Base-by-base conservation (phyloP, 2,888 invertebrate species). In the Microplitis deprimator region DNA sequence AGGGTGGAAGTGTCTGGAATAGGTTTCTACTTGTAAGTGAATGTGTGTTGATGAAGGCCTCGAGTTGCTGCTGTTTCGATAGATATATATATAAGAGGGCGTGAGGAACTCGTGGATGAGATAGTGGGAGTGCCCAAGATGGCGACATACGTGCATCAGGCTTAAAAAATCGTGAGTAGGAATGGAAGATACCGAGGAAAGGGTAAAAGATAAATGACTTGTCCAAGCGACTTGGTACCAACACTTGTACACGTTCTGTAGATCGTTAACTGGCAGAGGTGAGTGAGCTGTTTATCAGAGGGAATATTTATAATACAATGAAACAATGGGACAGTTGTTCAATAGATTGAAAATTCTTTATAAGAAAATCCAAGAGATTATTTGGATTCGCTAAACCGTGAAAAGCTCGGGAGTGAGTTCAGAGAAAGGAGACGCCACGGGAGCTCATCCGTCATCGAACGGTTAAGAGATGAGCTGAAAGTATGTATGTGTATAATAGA, bases 121-220 rank as follows among this genome's bases (percentile, higher is more conserved):
- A 80, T 83, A 83, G 85, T 86, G 87, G 87, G 88, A 88, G 89
- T 89, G 86, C 85, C 87, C 88, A 89, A 89, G 89, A 89, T 89
- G 89, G 89, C 88, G 89, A 83, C 86, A 87, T 83, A 77, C 80
- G 84, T 76, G 82, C 84, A 75, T 81, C 40, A 75, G 65, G 83
- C 81, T 83, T 62, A 75, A 71, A 71, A 64, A 76, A 65, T 68
- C 69, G 38, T 73, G 64, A 67, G 76, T 68, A 61, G 75, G 62
- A 71, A 67, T 83, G 82, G 81, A 81, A 82, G 50, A 50, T 13
- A 29, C 13, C 10, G 13, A 81, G 84, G 85, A 84, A 87, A 86
- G 86, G 86, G 86, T 86, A 85, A 87, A 87, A 89, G 89, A 89
- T 89, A 88, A 89, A 89, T 89, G 88, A 88, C 87, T 85, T 86